Conservation (phyloP, 2,888 invertebrate genomes). For the Campoplex capitator region DNA sequence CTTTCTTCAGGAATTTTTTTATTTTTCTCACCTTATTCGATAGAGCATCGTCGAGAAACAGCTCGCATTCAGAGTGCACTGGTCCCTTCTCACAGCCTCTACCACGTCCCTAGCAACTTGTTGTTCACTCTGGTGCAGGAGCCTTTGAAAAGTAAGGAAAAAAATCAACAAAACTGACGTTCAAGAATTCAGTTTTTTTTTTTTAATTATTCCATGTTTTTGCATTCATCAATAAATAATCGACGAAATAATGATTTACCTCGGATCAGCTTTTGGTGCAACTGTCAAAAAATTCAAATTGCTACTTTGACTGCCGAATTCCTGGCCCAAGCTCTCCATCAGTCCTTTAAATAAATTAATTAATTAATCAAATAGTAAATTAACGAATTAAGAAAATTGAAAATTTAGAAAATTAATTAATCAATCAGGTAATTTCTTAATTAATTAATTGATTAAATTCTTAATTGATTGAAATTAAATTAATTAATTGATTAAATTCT, state of each 20-base stretch:
- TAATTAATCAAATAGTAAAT: background rate
- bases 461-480: too few species aligned
- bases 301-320: constrained; percentile 74
- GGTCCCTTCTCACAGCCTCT: constrained; percentile 78
- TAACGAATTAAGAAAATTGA: background rate
- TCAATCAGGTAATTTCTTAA: too few species aligned
- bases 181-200: too few species aligned
- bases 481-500: too few species aligned
- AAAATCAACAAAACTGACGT: constrained; percentile 13
- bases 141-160: constrained; percentile 65
- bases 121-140: constrained; percentile 74
- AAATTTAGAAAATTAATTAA: too few species aligned
- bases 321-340: constrained; percentile 79
- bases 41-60: constrained; percentile 76
- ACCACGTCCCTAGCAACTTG: constrained; percentile 79
- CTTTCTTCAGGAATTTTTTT: background rate
- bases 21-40: constrained; percentile 73
- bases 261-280: constrained; percentile 76
- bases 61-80: constrained; percentile 72
- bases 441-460: background rate
- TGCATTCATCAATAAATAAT: background rate
- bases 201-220: background rate
- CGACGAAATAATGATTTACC: constrained; percentile 70
- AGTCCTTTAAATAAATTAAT: constrained; percentile 74
- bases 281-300: constrained; percentile 79